A percentile compares a stretch with the other conserved stretches of the same genome.
phyloP scores from a whole-genome alignment of 2,113 vertebrate genomes.

The Thunnus maccoyii region DNA sequence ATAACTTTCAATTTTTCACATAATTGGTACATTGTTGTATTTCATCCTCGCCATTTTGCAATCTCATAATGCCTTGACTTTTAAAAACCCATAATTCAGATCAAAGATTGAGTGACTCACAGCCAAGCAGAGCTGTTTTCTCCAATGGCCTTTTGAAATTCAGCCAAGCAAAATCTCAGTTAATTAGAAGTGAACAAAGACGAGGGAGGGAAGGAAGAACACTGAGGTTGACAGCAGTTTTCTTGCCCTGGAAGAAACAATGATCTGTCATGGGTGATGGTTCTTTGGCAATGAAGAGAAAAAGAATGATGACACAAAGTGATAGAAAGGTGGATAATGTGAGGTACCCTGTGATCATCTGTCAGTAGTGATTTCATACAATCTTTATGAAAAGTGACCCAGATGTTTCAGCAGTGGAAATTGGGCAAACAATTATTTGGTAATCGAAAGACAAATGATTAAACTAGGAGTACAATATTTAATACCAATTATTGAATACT shows the following conservation, averaged over 20 bases:
- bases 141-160: conserved; percentile 80
- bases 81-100: conserved; percentile 78
- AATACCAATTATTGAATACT: background rate
- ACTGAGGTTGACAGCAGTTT: conserved; percentile 61
- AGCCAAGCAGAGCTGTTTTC: conserved; percentile 64
- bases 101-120: conserved; percentile 73
- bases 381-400: conserved; percentile 10
- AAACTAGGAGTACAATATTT: background rate
- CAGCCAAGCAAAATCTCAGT: conserved; percentile 80
- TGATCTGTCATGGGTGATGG: conserved; percentile 53
- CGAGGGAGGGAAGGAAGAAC: conserved; percentile 58
- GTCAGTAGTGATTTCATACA: conserved; percentile 34
- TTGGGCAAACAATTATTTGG: background rate
- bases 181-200: conserved; percentile 82
- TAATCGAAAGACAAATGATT: background rate
- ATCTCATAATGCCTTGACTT: conserved; percentile 77
- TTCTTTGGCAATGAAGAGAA: conserved; percentile 24
- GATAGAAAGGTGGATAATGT: conserved; percentile 16
- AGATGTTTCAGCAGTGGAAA: conserved; percentile 3
- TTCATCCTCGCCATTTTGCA: conserved; percentile 71
- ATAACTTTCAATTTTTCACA: conserved; percentile 45
- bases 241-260: conserved; percentile 63
- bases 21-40: conserved; percentile 69
- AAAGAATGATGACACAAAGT: conserved; percentile 27
- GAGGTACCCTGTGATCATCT: conserved; percentile 22